Conservation (phyloP, 2,888 invertebrate genomes). For the Ligdia adustata region DNA sequence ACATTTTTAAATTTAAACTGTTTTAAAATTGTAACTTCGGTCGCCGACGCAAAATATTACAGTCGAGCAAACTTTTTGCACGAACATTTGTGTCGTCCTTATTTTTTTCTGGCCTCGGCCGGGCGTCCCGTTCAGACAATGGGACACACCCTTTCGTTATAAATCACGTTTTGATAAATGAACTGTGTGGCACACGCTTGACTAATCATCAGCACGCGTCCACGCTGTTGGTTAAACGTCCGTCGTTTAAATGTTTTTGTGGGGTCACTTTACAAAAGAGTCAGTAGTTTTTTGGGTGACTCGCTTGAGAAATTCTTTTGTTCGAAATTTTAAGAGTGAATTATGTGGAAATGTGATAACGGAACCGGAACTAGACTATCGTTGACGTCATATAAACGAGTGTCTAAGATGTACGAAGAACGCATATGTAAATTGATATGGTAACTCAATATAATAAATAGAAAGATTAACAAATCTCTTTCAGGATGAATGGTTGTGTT, state of each 20-base stretch:
- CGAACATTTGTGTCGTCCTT: constrained; percentile 20
- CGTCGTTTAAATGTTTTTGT: constrained; percentile 37
- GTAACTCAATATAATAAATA: too few species aligned
- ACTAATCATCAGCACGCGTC: constrained; percentile 46
- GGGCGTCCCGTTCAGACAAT: constrained; percentile 41
- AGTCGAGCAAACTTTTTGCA: constrained; percentile 30
- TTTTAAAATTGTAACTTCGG: constrained; percentile 1
- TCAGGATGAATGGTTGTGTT: too few species aligned
- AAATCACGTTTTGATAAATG: constrained; percentile 78
- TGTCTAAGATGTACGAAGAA: too few species aligned
- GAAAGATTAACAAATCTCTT: too few species aligned
- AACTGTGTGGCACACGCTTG: constrained; percentile 53
- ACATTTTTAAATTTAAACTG: too few species aligned
- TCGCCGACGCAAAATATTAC: constrained; percentile 25
- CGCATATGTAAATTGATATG: too few species aligned
- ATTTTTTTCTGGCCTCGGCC: constrained; percentile 23
- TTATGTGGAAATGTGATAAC: background rate
- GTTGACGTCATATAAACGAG: too few species aligned
- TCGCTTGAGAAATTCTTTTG: too few species aligned
- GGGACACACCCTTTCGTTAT: constrained; percentile 60
- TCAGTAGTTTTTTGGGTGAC: constrained; percentile 1
- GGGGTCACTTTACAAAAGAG: constrained; percentile 11
- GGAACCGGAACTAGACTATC: too few species aligned
- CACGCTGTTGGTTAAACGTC: constrained; percentile 33
- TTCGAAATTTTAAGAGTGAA: background rate